phyloP scores from a whole-genome alignment of 1,140 invertebrate species.

The Liolophura sinensis region DNA sequence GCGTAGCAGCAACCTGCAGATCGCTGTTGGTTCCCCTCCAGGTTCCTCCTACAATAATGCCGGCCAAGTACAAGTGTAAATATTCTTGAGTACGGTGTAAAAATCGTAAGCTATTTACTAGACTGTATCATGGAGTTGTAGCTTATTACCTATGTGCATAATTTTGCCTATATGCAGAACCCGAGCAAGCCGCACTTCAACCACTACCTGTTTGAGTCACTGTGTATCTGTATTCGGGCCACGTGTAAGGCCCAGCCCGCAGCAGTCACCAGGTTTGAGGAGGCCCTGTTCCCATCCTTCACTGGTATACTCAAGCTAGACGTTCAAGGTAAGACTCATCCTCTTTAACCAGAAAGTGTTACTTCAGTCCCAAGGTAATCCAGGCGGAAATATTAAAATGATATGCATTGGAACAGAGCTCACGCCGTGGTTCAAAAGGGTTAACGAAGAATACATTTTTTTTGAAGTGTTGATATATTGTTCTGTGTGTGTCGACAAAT shows the following conservation, averaged over 20 bases:
- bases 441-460: too few relatives aligned
- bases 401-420: too few relatives aligned
- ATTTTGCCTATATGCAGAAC: constrained; percentile 65
- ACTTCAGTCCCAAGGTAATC: too few relatives aligned
- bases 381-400: too few relatives aligned
- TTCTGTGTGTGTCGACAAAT: too few relatives aligned
- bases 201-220: constrained; percentile 94
- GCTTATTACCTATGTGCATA: not conserved
- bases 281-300: constrained; percentile 89
- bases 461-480: too few relatives aligned
- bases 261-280: constrained; percentile 87
- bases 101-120: not conserved
- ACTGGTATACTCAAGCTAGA: constrained; percentile 91
- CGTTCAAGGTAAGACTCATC: constrained; percentile 72
- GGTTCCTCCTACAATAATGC: too few relatives aligned
- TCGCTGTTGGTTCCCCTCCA: too few relatives aligned
- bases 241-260: constrained; percentile 79
- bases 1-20: too few relatives aligned
- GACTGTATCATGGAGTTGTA: not conserved
- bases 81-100: not conserved
- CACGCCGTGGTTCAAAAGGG: too few relatives aligned
- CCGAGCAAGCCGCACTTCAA: constrained; percentile 96
- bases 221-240: constrained; percentile 84
- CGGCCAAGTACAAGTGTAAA: too few relatives aligned
- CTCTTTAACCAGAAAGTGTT: not conserved